Percentiles rank a stretch among this genome's conserved stretches.
Conservation (phyloP, 2,888 invertebrate species). For the Callyntrura sp. region DNA sequence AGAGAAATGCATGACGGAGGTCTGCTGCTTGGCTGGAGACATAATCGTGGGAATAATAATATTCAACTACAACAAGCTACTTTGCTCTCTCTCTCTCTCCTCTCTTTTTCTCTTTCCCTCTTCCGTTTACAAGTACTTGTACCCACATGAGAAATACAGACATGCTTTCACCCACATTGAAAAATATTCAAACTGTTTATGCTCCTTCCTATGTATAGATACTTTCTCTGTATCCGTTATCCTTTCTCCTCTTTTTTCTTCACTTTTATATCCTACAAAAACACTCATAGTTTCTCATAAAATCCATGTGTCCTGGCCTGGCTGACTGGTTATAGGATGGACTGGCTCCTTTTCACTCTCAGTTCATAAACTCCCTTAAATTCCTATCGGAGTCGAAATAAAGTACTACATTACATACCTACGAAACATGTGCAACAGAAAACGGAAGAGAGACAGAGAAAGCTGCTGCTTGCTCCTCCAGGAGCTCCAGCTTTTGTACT, state of each 20-base stretch:
- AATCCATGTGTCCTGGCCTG: constrained; percentile 63
- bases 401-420: constrained; percentile 14
- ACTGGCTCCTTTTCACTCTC: constrained; percentile 48
- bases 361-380: constrained; percentile 71
- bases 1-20: constrained; percentile 67
- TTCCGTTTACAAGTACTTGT: not conserved
- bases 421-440: constrained; percentile 60
- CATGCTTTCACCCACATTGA: constrained; percentile 37
- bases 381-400: constrained; percentile 53
- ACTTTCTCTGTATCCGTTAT: too few species aligned
- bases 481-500: not conserved
- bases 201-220: not conserved
- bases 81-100: too few species aligned
- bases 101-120: constrained; percentile 33
- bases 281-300: constrained; percentile 61
- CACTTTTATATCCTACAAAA: constrained; percentile 43
- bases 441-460: constrained; percentile 26
- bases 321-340: too few species aligned
- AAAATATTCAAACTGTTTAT: not conserved
- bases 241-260: constrained; percentile 27
- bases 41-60: constrained; percentile 75
- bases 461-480: not conserved
- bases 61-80: constrained; percentile 74
- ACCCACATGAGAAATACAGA: constrained; percentile 66
- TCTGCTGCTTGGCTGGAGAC: constrained; percentile 67